Base-by-base conservation (phyloP, 2,888 invertebrate species). In the Nemoura dubitans region DNA sequence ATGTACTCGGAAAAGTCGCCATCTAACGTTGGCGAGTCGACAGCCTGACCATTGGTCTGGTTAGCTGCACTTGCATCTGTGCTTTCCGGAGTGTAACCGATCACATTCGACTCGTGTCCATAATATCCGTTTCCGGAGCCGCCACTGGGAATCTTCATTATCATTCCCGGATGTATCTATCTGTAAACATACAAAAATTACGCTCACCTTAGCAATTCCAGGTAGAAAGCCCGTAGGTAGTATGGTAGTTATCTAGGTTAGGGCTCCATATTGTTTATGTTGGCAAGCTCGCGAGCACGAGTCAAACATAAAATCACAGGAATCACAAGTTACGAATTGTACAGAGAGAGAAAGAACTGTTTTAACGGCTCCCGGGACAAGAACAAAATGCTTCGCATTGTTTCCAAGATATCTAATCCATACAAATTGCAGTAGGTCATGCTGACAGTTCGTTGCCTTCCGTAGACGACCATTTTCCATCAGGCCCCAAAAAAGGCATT, bases 1-100 rank as follows among this genome's bases (percentile, higher is more conserved):
- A 97, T 94, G 90, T 97, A 97, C 90, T 98, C 97, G 0, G 96
- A 96, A 91, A 97, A 98, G 91, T 97, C 97, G 87, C 94, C 94
- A 83, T 93, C 94, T 5, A 92, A 92, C 0, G 93, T 91, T 0
- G 91, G 91, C 10, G 89, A 88, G 82, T 89, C 89, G 14, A 87
- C 82, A 29, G 88, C 88, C 29, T 88, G 88, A 21, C 88, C 86
- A 86, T 88, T 88, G 59, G 87, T 86, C 27, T 87, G 83, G 59
- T 88, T 88, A 14, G 88, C 86, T 21, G 59, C 21, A 59, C 59
- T 59, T 10, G 86, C 86, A 83, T 89, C 89, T 25, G 89, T 88
- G n/a, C 88, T 86, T 42, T 87, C 88, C 2, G 86, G 36, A 2
- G 59, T 25, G 77, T 88, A 87, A 7, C 84, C 76, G 25, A 87